Conservation (phyloP, 2,797 vertebrate species). For the Apodemus agrarius region DNA sequence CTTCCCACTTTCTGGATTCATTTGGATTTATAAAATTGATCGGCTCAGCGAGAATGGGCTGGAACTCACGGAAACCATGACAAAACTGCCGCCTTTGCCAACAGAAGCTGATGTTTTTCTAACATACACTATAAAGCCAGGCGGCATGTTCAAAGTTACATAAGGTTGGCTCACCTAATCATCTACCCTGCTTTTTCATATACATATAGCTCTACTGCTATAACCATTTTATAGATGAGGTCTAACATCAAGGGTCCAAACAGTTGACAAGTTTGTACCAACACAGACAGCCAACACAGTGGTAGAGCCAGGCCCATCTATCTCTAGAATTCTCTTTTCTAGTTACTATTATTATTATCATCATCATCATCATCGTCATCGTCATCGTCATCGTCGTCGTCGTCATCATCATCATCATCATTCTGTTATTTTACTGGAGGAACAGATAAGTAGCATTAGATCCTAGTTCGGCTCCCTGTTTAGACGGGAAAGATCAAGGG, state of each 20-base stretch:
- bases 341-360: neutral
- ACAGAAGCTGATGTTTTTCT: conserved; percentile 8
- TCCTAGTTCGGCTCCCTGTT: neutral
- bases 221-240: neutral
- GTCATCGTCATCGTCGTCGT: too few species aligned
- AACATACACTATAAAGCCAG: neutral
- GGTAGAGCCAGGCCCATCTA: neutral
- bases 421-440: neutral
- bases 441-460: neutral
- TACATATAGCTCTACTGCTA: neutral
- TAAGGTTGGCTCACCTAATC: neutral
- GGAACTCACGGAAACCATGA: neutral
- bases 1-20: neutral
- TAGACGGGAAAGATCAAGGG: neutral
- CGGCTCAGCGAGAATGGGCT: neutral
- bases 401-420: too few species aligned
- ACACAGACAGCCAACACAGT: neutral
- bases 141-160: neutral
- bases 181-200: neutral
- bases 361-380: too few species aligned
- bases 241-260: conserved; percentile 1
- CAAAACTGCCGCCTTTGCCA: neutral
- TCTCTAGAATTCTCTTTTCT: neutral
- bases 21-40: neutral
- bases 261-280: neutral